Evolutionary conservation across 1,140 invertebrate species (phyloP), one percentile per base, ranked within the genome.

Genomic region (Scaptomyza montana): DNA sequence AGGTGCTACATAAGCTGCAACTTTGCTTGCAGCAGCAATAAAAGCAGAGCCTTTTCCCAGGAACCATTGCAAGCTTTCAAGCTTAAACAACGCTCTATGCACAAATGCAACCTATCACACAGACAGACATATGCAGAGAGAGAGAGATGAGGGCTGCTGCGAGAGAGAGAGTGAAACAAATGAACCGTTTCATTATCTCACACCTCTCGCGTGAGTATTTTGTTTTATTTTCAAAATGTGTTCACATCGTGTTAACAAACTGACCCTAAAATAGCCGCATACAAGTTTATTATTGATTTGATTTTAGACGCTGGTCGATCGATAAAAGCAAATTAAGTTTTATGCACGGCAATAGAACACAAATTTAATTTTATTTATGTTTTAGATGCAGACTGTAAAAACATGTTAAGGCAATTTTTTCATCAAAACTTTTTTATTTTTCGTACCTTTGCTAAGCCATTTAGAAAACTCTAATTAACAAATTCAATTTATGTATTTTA

Each of bases 251-350:
- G 69, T 63, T 60, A 63, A 73, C 36, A 16, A 46, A 47, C 60
- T 33, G 16, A 49, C 36, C 61, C 49, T 41, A 84, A 84, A 84
- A 84, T 84, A 84, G 71, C 66, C 62, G 39, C 21, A 45, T 5
- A 66, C 5, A 46, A 41, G 54, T 16, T 45, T 47, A 43, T 43
- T 76, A 84, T 84, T 66, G 80, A 84, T 84, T 82, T 77, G 55
- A 16, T n/a, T 36, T 36, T 9, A 9, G 7, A 66, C 41, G 45
- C 10, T 50, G 30, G 25, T 30, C 55, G 28, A 13, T 16, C 16
- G 16, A 16, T 8, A 30, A 47, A 3, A 9, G n/a, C 16, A 16
- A 16, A 16, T 16, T 25, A 43, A 57, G 10, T 36, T 21, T 43
- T 55, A 63, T 77, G 64, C 46, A 33, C 54, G 70, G 6, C 6